These are phyloP conservation scores for Chymomyza amoena DNA, from an alignment of 2,888 invertebrate species.

Conservation along the genomic window DNA sequence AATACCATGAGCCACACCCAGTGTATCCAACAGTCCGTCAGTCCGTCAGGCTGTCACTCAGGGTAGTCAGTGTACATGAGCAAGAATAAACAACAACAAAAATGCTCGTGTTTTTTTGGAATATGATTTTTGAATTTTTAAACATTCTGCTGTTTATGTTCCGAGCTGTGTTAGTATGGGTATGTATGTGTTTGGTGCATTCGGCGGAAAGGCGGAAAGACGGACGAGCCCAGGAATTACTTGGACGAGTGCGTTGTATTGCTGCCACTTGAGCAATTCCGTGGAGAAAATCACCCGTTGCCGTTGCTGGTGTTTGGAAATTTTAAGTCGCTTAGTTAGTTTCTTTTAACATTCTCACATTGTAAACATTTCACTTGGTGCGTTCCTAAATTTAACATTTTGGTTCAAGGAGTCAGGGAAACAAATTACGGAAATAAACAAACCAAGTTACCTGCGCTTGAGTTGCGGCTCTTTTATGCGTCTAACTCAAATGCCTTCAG, in stretches of 20 bases:
- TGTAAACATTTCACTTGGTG: conserved; percentile 75
- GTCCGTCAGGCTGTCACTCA: conserved; percentile 31
- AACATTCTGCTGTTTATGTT: conserved; percentile 67
- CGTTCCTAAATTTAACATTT: conserved; percentile 63
- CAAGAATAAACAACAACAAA: conserved; percentile 59
- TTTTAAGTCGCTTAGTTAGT: conserved; percentile 49
- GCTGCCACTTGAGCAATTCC: background rate
- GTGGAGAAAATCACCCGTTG: conserved; percentile 12
- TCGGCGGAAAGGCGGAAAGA: background rate
- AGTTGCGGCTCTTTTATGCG: conserved; percentile 37
- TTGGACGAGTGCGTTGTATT: conserved; percentile 2
- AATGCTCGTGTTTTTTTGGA: conserved; percentile 37
- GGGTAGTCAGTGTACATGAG: conserved; percentile 32
- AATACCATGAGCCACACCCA: conserved; percentile 61
- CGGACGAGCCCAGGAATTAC: conserved; percentile 18
- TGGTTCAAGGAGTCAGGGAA: conserved; percentile 47
- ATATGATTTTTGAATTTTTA: conserved; percentile 57
- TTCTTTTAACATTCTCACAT: conserved; percentile 70
- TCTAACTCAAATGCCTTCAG: background rate
- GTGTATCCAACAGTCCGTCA: conserved; percentile 35
- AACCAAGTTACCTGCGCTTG: conserved; percentile 49
- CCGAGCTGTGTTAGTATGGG: conserved; percentile 13
- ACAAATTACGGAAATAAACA: conserved; percentile 66
- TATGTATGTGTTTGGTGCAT: conserved; percentile 1
- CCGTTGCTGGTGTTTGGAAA: conserved; percentile 30